Evolutionary conservation across 2,797 vertebrate species (phyloP), one percentile per base, ranked within the genome.

Genomic region (Notolepis coatsorum): DNA sequence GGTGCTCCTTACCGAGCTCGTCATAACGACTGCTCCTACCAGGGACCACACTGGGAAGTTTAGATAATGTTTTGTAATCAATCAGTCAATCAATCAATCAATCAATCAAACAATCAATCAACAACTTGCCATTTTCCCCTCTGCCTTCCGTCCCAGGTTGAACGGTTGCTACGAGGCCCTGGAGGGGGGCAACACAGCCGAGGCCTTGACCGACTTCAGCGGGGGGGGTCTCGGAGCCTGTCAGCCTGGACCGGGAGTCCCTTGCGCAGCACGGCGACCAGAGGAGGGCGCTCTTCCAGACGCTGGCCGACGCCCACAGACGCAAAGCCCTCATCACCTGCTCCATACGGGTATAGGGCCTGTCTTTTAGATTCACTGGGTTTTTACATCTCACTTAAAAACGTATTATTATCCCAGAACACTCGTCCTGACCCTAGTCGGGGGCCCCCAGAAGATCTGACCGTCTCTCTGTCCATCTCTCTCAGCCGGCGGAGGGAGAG

Each of bases 151-250:
- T 2, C 18, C 15, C n/a, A 95, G 94, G 67, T 69, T 95, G 0
- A 95, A 93, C 2, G 94, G 94, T 4, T 95, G 93, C 76, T 95
- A 95, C 2, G 94, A 95, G 75, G 94, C 94, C 8, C 75, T 95
- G 61, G 94, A 95, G 54, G 94, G 94, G 1, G 94, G 94, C 5
- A 95, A 94, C 84, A 95, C 93, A 0, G 89, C 92, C 0, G 94
- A 95, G 80, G 94, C 94, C 1, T 82, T 95, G 47, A 90, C 94
- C 2, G 94, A 95, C 77, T 95, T 95, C 73, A 94, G n/a, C 94
- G 0, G 94, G 94, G 0, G 94, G 94, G 0, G 90, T 95, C 47
- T 95, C 93, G 0, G 94, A 95, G 82, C 88, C 92, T 6, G 82
- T 95, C 2, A 52, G 24, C 37, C 70, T 91, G 55, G 63, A 78